These are phyloP conservation scores for Hemitrygon akajei DNA, from an alignment of 2,797 vertebrate species.

Conservation along the genomic window DNA sequence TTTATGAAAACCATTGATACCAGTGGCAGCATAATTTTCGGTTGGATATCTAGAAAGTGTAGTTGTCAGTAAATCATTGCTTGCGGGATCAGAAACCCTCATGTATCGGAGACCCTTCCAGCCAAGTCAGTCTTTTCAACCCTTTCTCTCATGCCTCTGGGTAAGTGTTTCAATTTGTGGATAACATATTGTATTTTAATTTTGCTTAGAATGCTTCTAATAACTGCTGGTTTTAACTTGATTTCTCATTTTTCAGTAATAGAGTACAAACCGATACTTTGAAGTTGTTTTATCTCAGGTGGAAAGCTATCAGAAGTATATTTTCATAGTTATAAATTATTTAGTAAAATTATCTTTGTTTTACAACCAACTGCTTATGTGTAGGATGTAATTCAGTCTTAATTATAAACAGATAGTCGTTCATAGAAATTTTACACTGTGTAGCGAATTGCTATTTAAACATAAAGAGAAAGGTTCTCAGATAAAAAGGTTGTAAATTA, in stretches of 20 bases:
- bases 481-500: too few species aligned
- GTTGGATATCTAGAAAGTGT: neutral
- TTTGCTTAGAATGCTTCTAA: neutral
- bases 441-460: neutral
- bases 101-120: neutral
- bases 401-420: neutral
- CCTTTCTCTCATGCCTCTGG: neutral
- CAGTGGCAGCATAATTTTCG: neutral
- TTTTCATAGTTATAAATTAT: neutral
- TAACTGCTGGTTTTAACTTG: neutral
- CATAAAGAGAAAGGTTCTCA: neutral
- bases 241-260: neutral
- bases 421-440: neutral
- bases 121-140: neutral
- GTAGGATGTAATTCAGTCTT: neutral
- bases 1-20: neutral
- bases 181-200: neutral
- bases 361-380: neutral
- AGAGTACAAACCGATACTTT: too few species aligned
- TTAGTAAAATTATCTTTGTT: neutral
- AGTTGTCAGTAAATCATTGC: neutral
- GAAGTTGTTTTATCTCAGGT: neutral
- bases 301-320: neutral
- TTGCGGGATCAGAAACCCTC: neutral
- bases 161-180: neutral